Evolutionary conservation across 2,113 vertebrate species (phyloP), one percentile per base, ranked within the genome.

Genomic region (Pipra filicauda): DNA sequence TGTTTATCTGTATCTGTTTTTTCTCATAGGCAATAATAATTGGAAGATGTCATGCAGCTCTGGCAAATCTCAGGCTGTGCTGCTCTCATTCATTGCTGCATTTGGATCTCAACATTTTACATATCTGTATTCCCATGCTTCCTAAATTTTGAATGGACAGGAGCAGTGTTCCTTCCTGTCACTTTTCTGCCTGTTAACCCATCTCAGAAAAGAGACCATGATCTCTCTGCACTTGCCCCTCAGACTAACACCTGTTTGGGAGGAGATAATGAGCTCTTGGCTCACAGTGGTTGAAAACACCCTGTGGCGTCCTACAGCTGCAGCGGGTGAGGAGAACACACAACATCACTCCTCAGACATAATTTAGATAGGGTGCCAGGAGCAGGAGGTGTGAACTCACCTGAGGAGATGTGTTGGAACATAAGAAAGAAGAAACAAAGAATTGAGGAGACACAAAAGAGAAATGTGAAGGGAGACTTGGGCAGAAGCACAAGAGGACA

Each of bases 1-100:
- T 96, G 67, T 96, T 96, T 92, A 90, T 92, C 81, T 94, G 64
- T 62, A 79, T 83, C 96, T 96, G 91, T 11, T 95, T 97, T 92
- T 78, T 95, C 62, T 96, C 89, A 88, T 48, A 85, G 82, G 78
- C 78, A 89, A 16, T 90, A 90, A 79, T 70, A 83, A 87, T 48
- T 80, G 70, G 66, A 92, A 85, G 48, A 88, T 54, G 28, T 65
- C 57, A 52, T 39, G 43, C 28, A 48, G 66, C 41, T 96, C 92
- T 90, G 85, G 57, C 49, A 79, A 94, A 76, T 46, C 17, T 96
- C 92, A 93, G 41, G 19, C 49, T 17, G 17, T 46, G 19, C 24
- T 70, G 35, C 24, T 83, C 49, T 85, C 44, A 39, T 54, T 44
- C 5, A 1, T 41, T 49, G 33, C 24, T 85, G 15, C 41, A 44